Evolutionary conservation across 2,797 vertebrate genomes (phyloP), one percentile per base, ranked within the genome.

Genomic region (Sphenodon punctatus): DNA sequence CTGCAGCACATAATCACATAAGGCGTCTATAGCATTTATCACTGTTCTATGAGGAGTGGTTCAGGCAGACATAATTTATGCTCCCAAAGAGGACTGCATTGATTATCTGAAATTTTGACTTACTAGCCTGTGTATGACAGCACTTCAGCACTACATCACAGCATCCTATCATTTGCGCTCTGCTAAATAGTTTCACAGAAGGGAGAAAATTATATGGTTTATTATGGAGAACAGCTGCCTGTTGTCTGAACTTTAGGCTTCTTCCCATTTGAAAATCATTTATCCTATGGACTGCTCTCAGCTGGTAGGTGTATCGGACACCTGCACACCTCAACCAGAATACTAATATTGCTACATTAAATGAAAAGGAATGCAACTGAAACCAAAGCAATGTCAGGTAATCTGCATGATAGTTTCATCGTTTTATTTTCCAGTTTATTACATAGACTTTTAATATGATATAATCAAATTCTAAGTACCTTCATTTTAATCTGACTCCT

Each of bases 21-120:
- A 0, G 2, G 3, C n/a, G 30, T 20, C 17, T 17, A 7, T 0
- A 4, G 20, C 2, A 38, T 19, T 38, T 60, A 84, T n/a, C 20
- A 16, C 51, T 22, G 42, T 43, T 8, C 27, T 36, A 8, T 39
- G 59, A 74, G 27, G 19, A 64, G 22, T 38, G 49, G 19, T n/a
- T 46, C 60, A 9, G 59, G 46, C 25, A 48, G 34, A 32, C 8
- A 4, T 1, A 75, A 32, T 7, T n/a, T 38, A 11, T 14, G 49
- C 25, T 55, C 43, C 2, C 6, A 6, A 38, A 30, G 19, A 67
- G 15, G 7, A 3, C 36, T 48, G 39, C n/a, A 43, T 0, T 0
- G 1, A 58, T 14, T 3, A 39, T 16, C 39, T 70, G 53, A 55
- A 46, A 42, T 17, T 7, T 46, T 36, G 36, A 63, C 27, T 19